Evolutionary conservation across 1,140 invertebrate species (phyloP), one percentile per base, ranked within the genome.

Genomic region (Psilanteris sp.): DNA sequence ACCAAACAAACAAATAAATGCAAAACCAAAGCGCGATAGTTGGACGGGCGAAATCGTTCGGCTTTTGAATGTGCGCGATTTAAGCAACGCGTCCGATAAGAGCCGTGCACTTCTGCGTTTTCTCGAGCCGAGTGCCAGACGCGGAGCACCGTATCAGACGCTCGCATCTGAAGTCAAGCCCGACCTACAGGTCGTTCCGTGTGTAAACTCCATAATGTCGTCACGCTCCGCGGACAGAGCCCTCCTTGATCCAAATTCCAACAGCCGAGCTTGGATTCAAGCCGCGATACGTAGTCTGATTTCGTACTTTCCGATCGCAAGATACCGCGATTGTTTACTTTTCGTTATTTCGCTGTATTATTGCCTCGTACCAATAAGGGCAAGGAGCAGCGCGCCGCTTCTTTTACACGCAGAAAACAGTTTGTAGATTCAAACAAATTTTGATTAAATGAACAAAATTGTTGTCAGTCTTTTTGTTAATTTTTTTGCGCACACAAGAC

Each of bases 181-280:
- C 57, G 59, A 66, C 59, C 55, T 57, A 54, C 57, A 48, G 64
- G 77, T 78, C 72, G 71, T 84, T 79, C 77, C 82, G 81, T 84
- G 81, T 84, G 73, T 71, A 77, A 81, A 72, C 71, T 79, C 79
- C 79, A 80, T 84, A 83, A 85, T 83, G 76, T 79, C 55, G 79
- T 79, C 68, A 81, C 75, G 79, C 83, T 80, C 81, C 79, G 83
- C 76, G 70, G 76, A 72, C 81, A 80, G 78, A 81, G 80, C 79
- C 83, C 80, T 81, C 83, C 83, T 85, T 86, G 83, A 84, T 86
- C 83, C 82, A 85, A 86, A 86, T 86, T 86, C 83, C 83, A 81
- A 73, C 62, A 32, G 54, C 68, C 57, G 78, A 82, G 81, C 39
- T 84, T 79, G 81, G 76, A 82, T 79, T 79, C 81, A 76, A 82